Evolutionary conservation across 2,888 invertebrate genomes (phyloP), one percentile per base, ranked within the genome.

Genomic region (Orthosia gracilis): DNA sequence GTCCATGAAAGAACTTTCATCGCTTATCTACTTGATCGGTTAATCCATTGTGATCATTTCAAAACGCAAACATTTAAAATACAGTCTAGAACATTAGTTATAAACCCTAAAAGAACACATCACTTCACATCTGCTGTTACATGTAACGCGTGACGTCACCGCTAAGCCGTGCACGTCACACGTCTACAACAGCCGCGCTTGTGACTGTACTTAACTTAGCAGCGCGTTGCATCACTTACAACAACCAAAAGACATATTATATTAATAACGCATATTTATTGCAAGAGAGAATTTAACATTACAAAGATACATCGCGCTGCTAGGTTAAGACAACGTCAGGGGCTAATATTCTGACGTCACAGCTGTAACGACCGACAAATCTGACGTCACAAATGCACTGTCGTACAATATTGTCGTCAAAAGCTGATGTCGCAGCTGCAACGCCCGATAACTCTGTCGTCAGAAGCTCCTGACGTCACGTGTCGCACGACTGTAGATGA

Each of bases 81-180:
- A 59, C 54, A 72, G 49, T 64, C 70, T 40, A 67, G 45, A 62
- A 65, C 26, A 62, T 17, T 18, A 49, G 31, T 69, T 61, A 55
- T 21, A 63, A 66, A 77, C 57, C 55, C 54, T 76, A 78, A 65
- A 66, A 78, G 83, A 80, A 78, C 83, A 72, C 78, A 80, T 78
- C 23, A 54, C 78, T 47, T 80, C 73, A 79, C 71, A 68, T 71
- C 21, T 40, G 80, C 83, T 68, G 18, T 79, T 82, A 83, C 81
- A 82, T 82, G 83, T 83, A 83, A 80, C 50, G 54, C 23, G 80
- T 83, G 70, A 82, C 80, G 83, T 79, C 78, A 72, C 83, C 78
- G 82, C 47, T 57, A 55, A 49, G 58, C 76, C 77, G 45, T 13
- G 18, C 47, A 31, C 82, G 69, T 50, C 79, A 82, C 62, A 61